phyloP scores from a whole-genome alignment of 1,140 invertebrate genomes.

The Lamellibrachia luymesi region DNA sequence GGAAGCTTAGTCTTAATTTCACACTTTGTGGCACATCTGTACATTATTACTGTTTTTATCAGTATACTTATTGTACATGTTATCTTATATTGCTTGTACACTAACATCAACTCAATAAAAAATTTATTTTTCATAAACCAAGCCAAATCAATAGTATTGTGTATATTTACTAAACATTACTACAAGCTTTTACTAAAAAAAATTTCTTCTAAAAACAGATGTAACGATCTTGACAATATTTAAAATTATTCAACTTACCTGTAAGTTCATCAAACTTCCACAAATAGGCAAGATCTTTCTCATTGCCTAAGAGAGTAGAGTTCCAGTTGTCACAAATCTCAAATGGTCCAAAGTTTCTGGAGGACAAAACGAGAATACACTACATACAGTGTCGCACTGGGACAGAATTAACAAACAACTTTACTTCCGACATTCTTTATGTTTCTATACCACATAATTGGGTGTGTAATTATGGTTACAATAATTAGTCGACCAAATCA shows the following conservation, averaged over 20 bases:
- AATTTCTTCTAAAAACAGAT: too few species aligned
- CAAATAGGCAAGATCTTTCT: background rate
- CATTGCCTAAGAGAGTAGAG: background rate
- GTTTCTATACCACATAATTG: background rate
- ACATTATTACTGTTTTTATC: too few species aligned
- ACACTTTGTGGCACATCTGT: too few species aligned
- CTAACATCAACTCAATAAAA: too few species aligned
- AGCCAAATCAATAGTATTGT: too few species aligned
- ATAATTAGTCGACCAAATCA: background rate
- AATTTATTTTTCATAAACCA: too few species aligned
- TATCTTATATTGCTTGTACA: too few species aligned
- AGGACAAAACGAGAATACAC: background rate
- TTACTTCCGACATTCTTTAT: background rate
- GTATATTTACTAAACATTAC: too few species aligned
- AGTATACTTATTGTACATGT: too few species aligned
- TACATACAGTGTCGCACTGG: background rate
- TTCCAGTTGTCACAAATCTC: slow-evolving; percentile 9
- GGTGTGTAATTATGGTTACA: background rate
- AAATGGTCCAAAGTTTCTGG: slow-evolving; percentile 12
- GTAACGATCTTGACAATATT: background rate
- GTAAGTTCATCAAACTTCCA: slow-evolving; percentile 17
- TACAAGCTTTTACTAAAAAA: too few species aligned
- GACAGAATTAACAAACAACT: too few species aligned
- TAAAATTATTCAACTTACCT: slow-evolving; percentile 16
- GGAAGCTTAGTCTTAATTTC: too few species aligned